Evolutionary conservation across 2,797 vertebrate species (phyloP).

Genomic region (Halcyon smyrnensis): DNA sequence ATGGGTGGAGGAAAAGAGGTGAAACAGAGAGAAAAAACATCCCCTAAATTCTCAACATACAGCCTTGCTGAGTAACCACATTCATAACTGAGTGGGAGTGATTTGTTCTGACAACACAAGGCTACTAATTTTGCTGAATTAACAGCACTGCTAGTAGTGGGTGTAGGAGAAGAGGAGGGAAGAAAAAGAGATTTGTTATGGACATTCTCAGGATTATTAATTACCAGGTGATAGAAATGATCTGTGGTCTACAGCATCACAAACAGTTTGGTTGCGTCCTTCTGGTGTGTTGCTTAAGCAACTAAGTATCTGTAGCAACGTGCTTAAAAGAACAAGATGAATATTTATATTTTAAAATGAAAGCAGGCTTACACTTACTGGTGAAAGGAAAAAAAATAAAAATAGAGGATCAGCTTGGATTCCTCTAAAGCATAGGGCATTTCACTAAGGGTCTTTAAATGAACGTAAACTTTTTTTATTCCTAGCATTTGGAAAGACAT

Average conservation of each 20-base stretch:
- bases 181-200: background rate
- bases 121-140: constrained; percentile 70
- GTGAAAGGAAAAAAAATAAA: background rate
- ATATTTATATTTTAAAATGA: background rate
- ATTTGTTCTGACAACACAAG: constrained; percentile 68
- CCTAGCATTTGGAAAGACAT: background rate
- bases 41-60: constrained; percentile 29
- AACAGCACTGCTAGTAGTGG: constrained; percentile 33
- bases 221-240: background rate
- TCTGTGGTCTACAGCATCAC: background rate
- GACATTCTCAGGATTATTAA: background rate
- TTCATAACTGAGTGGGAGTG: constrained; percentile 58
- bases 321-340: background rate
- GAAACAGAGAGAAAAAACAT: constrained; percentile 34
- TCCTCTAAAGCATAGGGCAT: background rate
- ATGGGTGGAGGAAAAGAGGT: constrained; percentile 13
- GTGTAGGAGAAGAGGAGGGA: background rate
- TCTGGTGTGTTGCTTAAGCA: background rate
- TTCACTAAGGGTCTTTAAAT: background rate
- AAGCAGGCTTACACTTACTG: background rate
- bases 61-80: constrained; percentile 68
- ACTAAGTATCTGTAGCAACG: background rate
- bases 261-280: background rate
- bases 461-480: background rate
- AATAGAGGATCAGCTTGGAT: background rate